Percentiles rank a stretch among this genome's conserved stretches.
Conservation (phyloP, 2,888 invertebrate species). For the Acanthopleura granulata region DNA sequence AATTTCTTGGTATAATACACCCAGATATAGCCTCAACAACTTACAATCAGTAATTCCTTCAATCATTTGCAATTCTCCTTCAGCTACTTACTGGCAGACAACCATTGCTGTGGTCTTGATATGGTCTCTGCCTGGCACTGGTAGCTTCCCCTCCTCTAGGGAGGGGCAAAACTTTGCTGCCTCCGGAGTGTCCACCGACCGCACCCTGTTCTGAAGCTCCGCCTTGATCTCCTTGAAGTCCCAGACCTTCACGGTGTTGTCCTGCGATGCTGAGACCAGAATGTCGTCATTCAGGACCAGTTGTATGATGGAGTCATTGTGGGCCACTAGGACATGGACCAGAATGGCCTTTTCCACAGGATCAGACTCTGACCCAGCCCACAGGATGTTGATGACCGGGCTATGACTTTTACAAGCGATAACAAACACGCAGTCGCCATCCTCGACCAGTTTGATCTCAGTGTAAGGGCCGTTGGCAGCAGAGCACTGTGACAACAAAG, state of each 20-base stretch:
- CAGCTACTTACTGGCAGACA: constrained; percentile 11
- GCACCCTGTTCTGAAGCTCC: background rate
- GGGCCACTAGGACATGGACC: constrained; percentile 34
- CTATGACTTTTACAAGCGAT: background rate
- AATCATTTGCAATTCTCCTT: background rate
- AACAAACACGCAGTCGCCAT: background rate
- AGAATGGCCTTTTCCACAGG: constrained; percentile 33
- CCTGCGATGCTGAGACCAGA: constrained; percentile 40
- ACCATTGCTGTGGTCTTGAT: constrained; percentile 21
- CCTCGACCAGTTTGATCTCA: constrained; percentile 35
- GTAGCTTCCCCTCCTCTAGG: background rate
- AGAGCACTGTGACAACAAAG: constrained; percentile 28
- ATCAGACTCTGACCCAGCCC: constrained; percentile 28
- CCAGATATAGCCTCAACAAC: too few relatives aligned
- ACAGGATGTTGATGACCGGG: constrained; percentile 3
- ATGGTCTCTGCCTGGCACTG: constrained; percentile 8
- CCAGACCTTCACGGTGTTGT: constrained; percentile 50
- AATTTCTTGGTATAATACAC: too few relatives aligned
- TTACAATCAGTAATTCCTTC: too few relatives aligned
- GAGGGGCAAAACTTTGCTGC: background rate
- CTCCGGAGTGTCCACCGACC: background rate
- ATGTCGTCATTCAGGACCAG: constrained; percentile 29
- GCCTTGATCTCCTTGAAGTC: constrained; percentile 25
- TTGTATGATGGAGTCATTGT: constrained; percentile 37
- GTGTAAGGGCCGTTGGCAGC: constrained; percentile 28